A percentile compares a stretch with the other conserved stretches of the same genome.
phyloP scores from a whole-genome alignment of 2,113 vertebrate species.

The Heterochromis multidens region DNA sequence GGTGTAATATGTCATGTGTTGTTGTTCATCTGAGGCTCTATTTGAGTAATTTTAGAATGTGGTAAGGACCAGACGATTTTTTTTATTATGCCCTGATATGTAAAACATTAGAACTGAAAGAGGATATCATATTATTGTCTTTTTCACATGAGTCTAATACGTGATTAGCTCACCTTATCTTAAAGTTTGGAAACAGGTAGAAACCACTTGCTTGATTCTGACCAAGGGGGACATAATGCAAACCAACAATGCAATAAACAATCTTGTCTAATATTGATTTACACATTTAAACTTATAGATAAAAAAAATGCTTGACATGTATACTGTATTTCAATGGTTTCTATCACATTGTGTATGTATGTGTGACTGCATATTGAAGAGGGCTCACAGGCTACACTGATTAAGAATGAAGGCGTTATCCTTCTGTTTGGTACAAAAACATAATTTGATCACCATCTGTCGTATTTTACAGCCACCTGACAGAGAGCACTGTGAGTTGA shows the following conservation, averaged over 20 bases:
- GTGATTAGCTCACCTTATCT: not conserved
- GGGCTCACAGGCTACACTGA: not conserved
- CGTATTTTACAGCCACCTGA: constrained; percentile 26
- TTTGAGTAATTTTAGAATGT: not conserved
- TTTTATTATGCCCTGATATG: not conserved
- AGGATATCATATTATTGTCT: not conserved
- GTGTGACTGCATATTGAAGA: not conserved
- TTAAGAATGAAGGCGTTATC: constrained; percentile 10
- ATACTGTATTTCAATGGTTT: not conserved
- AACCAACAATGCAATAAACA: not conserved
- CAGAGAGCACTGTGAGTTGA: constrained; percentile 6
- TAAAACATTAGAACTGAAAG: not conserved
- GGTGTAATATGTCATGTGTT: not conserved
- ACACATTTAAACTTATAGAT: not conserved
- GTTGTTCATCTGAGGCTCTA: not conserved
- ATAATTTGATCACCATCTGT: constrained; percentile 42
- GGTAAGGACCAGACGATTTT: not conserved
- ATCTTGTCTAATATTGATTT: not conserved
- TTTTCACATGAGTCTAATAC: not conserved
- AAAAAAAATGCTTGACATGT: not conserved
- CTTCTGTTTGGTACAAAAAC: constrained; percentile 27
- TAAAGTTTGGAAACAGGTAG: not conserved
- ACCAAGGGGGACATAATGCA: not conserved
- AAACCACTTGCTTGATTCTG: not conserved
- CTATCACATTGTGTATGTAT: not conserved